Base-by-base conservation (phyloP, 1,140 invertebrate species). In the Cyphomyrmex costatus region DNA sequence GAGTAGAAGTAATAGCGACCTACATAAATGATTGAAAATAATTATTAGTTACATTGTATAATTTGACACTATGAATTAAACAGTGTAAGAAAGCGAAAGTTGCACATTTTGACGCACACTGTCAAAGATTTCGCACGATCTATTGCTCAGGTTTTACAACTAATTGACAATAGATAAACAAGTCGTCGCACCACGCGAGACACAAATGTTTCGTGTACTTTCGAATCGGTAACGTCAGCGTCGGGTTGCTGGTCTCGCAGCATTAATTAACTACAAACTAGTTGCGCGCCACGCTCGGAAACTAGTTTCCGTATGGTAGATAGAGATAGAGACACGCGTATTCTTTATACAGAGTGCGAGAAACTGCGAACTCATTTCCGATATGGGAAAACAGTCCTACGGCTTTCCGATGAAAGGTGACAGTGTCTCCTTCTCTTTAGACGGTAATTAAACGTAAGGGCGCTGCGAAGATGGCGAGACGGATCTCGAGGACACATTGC, bases 221-320 rank as follows among this genome's bases (percentile, higher is more conserved):
- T 33, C 77, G 63, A 77, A 78, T 70, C 49, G 74, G 66, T 42
- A 49, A 12, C 63, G 33, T 33, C 19, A n/a, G 36, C 65, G 36
- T 19, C 12, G 14, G 73, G 56, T 78, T 90, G 85, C 86, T 70
- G 66, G 88, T 90, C 71, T 90, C 58, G 76, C 89, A 61, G 74
- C 88, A 89, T 90, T 90, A 90, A 90, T 90, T 89, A 90, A 90
- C 80, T 77, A 76, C 70, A 85, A 90, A 90, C 89, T 90, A 88
- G 89, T 90, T 89, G 65, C 16, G n/a, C 33, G 16, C 85, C 65
- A 56, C 61, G 70, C 36, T 66, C 63, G 42, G 36, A 46, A 82
- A 85, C 89, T 90, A 89, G 88, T 88, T 90, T 88, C 88, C 86
- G 63, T 76, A 49, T 51, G 33, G 61, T 60, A 42, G 36, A n/a